Evolutionary conservation across 2,113 vertebrate species (phyloP), one percentile per base, ranked within the genome.

Genomic region (Ahaetulla prasina): DNA sequence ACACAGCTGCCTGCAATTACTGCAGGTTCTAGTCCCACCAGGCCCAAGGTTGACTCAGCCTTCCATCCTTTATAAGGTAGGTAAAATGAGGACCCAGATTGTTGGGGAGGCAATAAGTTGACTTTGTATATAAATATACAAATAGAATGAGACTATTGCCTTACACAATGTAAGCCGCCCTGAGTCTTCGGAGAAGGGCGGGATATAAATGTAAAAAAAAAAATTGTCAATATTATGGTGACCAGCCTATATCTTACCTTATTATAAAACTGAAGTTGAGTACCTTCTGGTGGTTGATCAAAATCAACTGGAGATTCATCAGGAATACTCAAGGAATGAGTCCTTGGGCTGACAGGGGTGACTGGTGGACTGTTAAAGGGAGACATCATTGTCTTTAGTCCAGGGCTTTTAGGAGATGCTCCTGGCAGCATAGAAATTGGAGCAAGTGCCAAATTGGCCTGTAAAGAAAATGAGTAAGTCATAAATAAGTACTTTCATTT

Each of bases 381-480:
- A 1, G 97, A 98, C 45, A 97, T 95, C 94, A 94, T 63, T 23
- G 85, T 87, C 94, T 98, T 98, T 87, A 97, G 35, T 27, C 97
- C 98, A 0, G 98, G 98, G 85, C 98, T 98, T 94, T 97, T 98
- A 89, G 98, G 98, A 6, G 97, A 97, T 52, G 93, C 96, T 35
- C 97, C 98, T 0, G 98, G 97, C 60, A 98, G 94, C 87, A 98
- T 95, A 63, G 97, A 96, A 9, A 96, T 93, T n/a, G 98, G 98
- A 90, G 97, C 94, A 63, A 98, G 97, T 96, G 94, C 96, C 91
- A 98, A 95, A 74, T 97, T 98, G 93, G 98, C 98, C 98, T 98
- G 96, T 86, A n/a, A 94, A 91, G 94, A 93, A 53, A 95, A 47
- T 89, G 0, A 20, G 92, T 52, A 2, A 45, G 25, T 30, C n/a